Evolutionary conservation across 2,113 vertebrate genomes (phyloP), one percentile per base, ranked within the genome.

Genomic region (Tupaia chinensis): DNA sequence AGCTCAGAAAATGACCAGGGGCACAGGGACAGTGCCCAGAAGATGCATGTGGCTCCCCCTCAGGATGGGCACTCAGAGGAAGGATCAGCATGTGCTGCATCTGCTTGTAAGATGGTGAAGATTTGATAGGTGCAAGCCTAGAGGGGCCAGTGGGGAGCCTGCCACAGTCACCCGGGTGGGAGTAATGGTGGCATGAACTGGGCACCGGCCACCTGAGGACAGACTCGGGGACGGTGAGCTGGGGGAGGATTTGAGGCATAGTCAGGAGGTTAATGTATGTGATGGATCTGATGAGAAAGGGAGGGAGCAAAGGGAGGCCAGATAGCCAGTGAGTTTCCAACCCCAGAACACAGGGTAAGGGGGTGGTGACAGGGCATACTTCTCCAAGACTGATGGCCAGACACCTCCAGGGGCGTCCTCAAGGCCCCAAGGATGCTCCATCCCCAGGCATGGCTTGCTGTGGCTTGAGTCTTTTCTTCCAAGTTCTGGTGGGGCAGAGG

Each of bases 121-220:
- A 19, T 44, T 13, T 27, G 60, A 70, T 0, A 13, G 27, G 34
- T 8, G 15, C 54, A 83, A 60, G 29, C 20, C 1, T 11, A 4
- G 19, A 82, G 34, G 78, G 27, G 29, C 61, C 44, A 29, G 25
- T 16, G 22, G 29, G 20, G 78, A 69, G 34, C 12, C 56, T 16
- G 9, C 56, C 60, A 9, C 25, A 34, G 8, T 17, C 61, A 23
- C 14, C 56, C 3, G 0, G 4, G 56, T 23, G 19, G 20, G 15
- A 60, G 83, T 2, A 6, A 16, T 1, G 12, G 23, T 3, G 53
- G 6, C 3, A 3, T 22, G 58, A 12, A 29, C 53, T 8, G 1
- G 0, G 44, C 27, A 8, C 23, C 0, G 32, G 9, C 10, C 0
- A 1, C 44, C 44, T 5, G 5, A 5, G 44, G 44, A 44, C 44